Conservation (phyloP, 2,888 invertebrate genomes). For the Nemapogon koenigi region DNA sequence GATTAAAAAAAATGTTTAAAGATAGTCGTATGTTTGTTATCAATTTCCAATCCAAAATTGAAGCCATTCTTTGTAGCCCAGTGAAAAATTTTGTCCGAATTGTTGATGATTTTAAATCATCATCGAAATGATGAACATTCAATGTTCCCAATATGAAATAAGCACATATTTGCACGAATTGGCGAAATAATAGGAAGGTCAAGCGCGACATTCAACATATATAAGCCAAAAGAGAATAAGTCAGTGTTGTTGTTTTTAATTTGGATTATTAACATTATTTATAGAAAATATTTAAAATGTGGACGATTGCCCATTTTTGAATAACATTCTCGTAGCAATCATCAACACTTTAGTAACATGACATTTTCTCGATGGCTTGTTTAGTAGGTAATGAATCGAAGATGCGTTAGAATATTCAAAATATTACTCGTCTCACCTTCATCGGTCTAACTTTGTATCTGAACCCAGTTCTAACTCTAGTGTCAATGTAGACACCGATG, state of each 20-base stretch:
- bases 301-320: slow-evolving; percentile 40
- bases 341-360: slow-evolving; percentile 38
- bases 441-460: slow-evolving; percentile 74
- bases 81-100: slow-evolving; percentile 39
- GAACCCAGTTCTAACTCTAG: slow-evolving; percentile 75
- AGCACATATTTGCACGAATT: too few species aligned
- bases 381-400: slow-evolving; percentile 25
- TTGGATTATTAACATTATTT: slow-evolving; percentile 18
- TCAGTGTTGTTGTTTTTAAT: too few species aligned
- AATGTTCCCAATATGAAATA: too few species aligned
- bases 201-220: slow-evolving; percentile 46
- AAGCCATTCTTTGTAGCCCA: slow-evolving; percentile 31
- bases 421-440: slow-evolving; percentile 53
- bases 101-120: too few species aligned
- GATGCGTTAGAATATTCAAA: background rate
- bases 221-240: slow-evolving; percentile 28
- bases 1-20: slow-evolving; percentile 26
- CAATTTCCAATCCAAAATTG: slow-evolving; percentile 22
- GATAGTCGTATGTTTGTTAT: slow-evolving; percentile 22
- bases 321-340: slow-evolving; percentile 32
- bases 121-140: too few species aligned
- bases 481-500: slow-evolving; percentile 76
- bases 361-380: slow-evolving; percentile 37
- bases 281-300: slow-evolving; percentile 28
- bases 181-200: slow-evolving; percentile 33